Conservation (phyloP, 2,888 invertebrate genomes). For the Drosophila niveifrons region DNA sequence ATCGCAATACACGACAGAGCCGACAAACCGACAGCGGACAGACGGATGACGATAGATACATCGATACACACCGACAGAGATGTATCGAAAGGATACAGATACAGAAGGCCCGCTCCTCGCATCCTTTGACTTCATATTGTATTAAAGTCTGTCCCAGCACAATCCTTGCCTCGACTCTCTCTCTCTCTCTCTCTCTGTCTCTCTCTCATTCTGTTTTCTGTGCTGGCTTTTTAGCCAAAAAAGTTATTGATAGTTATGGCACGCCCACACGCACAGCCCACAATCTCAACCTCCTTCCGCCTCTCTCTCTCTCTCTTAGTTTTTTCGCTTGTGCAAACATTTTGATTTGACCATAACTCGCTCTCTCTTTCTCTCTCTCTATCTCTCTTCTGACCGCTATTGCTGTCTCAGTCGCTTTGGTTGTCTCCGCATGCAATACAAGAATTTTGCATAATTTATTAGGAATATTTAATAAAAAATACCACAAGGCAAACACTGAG, state of each 20-base stretch:
- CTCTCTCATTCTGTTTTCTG: background rate
- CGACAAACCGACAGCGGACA: background rate
- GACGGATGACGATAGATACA: slow-evolving; percentile 1
- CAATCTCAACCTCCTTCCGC: background rate
- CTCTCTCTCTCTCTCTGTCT: background rate
- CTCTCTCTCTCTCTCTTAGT: background rate
- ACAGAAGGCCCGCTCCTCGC: slow-evolving; percentile 36
- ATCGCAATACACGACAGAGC: slow-evolving; percentile 54
- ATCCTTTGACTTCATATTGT: slow-evolving; percentile 63
- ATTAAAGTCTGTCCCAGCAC: slow-evolving; percentile 52
- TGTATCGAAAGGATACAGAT: slow-evolving; percentile 51
- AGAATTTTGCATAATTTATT: slow-evolving; percentile 80
- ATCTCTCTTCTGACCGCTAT: background rate
- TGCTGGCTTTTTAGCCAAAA: slow-evolving; percentile 53
- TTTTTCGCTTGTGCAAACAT: slow-evolving; percentile 46
- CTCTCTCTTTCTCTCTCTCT: slow-evolving; percentile 13
- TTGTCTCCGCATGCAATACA: slow-evolving; percentile 64
- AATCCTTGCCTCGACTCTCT: background rate
- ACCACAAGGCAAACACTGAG: slow-evolving; percentile 71
- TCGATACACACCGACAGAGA: slow-evolving; percentile 14
- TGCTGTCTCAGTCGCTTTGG: slow-evolving; percentile 12
- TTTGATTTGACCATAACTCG: slow-evolving; percentile 69
- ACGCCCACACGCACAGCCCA: slow-evolving; percentile 57
- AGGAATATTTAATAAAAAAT: slow-evolving; percentile 80
- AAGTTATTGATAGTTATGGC: slow-evolving; percentile 73